Base-by-base conservation (phyloP, 2,888 invertebrate genomes). In the Plusia festucae region DNA sequence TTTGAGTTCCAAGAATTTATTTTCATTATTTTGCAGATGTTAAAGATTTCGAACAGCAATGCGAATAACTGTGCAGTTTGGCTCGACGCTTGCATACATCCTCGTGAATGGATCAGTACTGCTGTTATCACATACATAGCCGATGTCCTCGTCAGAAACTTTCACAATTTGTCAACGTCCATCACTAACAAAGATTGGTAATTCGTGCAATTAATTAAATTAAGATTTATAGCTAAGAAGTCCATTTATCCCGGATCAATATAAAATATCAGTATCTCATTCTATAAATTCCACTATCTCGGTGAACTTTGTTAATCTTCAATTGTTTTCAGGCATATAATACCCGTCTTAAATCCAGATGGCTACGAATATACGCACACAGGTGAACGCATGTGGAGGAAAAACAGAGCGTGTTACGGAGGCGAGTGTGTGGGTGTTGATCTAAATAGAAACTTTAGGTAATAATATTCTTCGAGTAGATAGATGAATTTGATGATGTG, bases 291-390 rank as follows among this genome's bases (percentile, higher is more conserved):
- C n/a, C n/a, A n/a, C n/a, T n/a, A n/a, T n/a, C n/a, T n/a, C n/a
- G n/a, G n/a, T n/a, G n/a, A n/a, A n/a, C n/a, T n/a, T n/a, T n/a
- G n/a, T n/a, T n/a, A n/a, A n/a, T n/a, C n/a, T n/a, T n/a, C n/a
- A n/a, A n/a, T 57, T 0, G 9, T 52, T 70, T 59, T 16, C 73
- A 96, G 96, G 96, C 96, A 97, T 84, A 95, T 98, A 68, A 95
- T 97, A 49, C 97, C 98, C 1, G 96, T 98, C 16, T 91, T 97
- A 64, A 98, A 98, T 92, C 98, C 98, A 18, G 98, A 99, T 87
- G 98, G 99, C n/a, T 99, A 99, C 87, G 98, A 98, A 85, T 97
- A 97, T 87, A 96, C 98, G 0, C 98, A 98, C 87, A 96, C 96
- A 0, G 95, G 94, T n/a, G 97, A 98, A 84, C 95, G 98, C 34